These are phyloP conservation scores for Ardeotis arabs DNA, from an alignment of 2,113 vertebrate genomes.

Conservation along the genomic window DNA sequence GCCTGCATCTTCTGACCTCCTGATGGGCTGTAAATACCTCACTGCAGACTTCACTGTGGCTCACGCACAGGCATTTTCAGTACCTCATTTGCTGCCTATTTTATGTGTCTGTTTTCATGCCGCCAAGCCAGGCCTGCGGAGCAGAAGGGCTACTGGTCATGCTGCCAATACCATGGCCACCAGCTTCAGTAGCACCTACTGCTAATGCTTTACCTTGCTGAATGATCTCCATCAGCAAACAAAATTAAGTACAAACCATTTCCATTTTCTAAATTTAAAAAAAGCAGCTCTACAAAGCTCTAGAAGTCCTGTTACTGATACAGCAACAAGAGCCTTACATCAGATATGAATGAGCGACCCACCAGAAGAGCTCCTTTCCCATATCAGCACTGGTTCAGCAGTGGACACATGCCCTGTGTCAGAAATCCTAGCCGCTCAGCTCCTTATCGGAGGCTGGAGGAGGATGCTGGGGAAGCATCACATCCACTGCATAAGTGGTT, in stretches of 20 bases:
- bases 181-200: neutral
- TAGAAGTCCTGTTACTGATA: neutral
- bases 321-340: neutral
- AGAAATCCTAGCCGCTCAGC: neutral
- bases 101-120: neutral
- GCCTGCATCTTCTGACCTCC: neutral
- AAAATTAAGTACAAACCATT: neutral
- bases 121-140: neutral
- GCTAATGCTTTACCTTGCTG: neutral
- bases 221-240: neutral
- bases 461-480: neutral
- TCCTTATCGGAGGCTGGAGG: neutral
- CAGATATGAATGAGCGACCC: neutral
- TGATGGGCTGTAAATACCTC: neutral
- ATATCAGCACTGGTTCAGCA: neutral
- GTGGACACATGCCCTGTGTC: neutral
- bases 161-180: neutral
- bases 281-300: neutral
- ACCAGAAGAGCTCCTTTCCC: neutral
- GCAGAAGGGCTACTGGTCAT: neutral
- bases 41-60: neutral
- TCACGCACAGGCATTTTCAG: neutral
- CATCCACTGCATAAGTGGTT: neutral
- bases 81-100: neutral
- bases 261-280: neutral